Evolutionary conservation across 2,113 vertebrate species (phyloP).

Genomic region (Aphyosemion australe): DNA sequence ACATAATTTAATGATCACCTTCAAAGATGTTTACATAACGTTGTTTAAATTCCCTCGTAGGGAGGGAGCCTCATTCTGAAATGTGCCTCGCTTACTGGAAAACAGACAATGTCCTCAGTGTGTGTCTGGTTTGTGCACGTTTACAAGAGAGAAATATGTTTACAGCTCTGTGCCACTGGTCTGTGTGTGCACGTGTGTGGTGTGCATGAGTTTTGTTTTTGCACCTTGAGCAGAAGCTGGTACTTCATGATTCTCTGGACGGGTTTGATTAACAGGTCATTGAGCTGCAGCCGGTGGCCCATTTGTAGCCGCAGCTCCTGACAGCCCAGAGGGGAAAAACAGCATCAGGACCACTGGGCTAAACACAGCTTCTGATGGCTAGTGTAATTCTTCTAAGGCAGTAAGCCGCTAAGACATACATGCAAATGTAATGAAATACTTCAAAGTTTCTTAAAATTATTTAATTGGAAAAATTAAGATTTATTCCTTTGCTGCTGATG

Average conservation of each 20-base stretch:
- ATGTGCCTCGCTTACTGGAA: constrained; percentile 16
- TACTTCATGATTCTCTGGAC: constrained; percentile 96
- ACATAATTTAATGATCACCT: constrained; percentile 41
- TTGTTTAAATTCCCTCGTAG: constrained; percentile 2
- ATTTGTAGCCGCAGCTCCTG: constrained; percentile 91
- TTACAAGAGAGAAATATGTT: constrained; percentile 6
- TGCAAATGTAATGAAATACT: too few relatives aligned
- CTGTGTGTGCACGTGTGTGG: constrained; percentile 17
- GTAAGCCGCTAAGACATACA: neutral
- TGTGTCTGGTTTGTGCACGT: constrained; percentile 13
- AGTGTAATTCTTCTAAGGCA: neutral
- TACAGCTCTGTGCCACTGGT: constrained; percentile 19
- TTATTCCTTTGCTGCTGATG: too few relatives aligned
- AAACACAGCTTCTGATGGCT: constrained; percentile 15
- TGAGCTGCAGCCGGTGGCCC: constrained; percentile 90
- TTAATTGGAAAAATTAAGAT: too few relatives aligned
- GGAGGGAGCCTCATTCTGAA: constrained; percentile 20
- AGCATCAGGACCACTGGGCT: constrained; percentile 12
- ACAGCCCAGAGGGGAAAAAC: constrained; percentile 18
- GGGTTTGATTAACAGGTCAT: constrained; percentile 92
- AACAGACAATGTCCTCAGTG: neutral
- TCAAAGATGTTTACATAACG: constrained; percentile 39
- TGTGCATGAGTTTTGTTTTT: constrained; percentile 33
- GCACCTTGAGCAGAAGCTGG: constrained; percentile 92
- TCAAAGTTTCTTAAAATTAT: too few relatives aligned